These are phyloP conservation scores for Trissonchulus latispiculum DNA, from an alignment of 2,888 invertebrate genomes.

Conservation along the genomic window DNA sequence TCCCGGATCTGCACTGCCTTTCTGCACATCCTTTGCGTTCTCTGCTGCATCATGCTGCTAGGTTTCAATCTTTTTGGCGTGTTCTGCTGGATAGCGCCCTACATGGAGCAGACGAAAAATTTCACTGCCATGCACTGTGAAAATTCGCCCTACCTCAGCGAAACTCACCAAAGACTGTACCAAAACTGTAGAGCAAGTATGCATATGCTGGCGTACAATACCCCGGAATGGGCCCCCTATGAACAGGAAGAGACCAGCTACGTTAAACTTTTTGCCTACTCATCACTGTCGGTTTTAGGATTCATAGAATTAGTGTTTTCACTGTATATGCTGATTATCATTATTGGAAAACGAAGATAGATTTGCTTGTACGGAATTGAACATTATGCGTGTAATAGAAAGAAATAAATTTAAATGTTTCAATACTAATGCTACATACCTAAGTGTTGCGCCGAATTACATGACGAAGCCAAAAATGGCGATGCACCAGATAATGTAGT, in stretches of 20 bases:
- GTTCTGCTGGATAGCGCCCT: neutral
- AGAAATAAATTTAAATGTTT: no score
- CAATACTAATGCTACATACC: no score
- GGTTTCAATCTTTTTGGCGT: neutral
- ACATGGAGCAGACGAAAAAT: neutral
- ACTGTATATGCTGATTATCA: neutral
- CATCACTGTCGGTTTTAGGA: neutral
- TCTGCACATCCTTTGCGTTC: neutral
- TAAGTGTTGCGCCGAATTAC: no score
- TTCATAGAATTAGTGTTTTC: neutral
- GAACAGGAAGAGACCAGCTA: neutral
- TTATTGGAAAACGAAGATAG: neutral
- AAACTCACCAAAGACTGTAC: neutral
- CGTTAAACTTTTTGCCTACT: neutral
- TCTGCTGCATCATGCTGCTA: neutral
- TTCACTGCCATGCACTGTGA: neutral
- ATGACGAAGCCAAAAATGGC: no score
- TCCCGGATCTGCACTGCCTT: neutral
- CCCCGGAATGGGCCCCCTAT: neutral
- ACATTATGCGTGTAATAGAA: no score
- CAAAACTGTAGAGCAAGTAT: neutral
- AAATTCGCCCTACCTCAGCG: neutral
- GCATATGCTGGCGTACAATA: neutral
- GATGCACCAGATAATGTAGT: no score
- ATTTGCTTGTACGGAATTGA: neutral